These are phyloP conservation scores for Pocillopora verrucosa DNA, from an alignment of 64 coral and sea anemone genomes.

Conservation along the genomic window DNA sequence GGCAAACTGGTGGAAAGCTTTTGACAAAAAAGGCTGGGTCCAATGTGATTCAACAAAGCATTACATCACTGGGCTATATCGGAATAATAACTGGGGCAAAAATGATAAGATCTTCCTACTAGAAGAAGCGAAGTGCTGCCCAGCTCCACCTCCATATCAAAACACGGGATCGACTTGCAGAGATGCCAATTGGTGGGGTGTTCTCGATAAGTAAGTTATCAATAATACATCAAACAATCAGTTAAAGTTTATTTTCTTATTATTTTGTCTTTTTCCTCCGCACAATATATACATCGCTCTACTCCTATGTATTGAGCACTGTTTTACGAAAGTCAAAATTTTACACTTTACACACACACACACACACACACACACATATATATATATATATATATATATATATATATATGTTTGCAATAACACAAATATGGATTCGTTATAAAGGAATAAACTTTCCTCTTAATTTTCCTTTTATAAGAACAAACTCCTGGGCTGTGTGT, in stretches of 20 bases:
- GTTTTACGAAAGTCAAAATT: too few relatives aligned
- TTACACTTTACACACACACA: too few relatives aligned
- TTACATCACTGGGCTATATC: constrained; percentile 21
- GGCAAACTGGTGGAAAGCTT: constrained; percentile 6
- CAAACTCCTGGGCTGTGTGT: constrained; percentile 29
- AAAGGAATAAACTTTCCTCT: background rate
- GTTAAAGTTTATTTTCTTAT: too few relatives aligned
- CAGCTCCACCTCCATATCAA: constrained; percentile 10
- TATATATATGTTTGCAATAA: too few relatives aligned
- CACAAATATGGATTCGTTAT: background rate
- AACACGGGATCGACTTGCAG: background rate
- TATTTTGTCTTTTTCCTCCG: too few relatives aligned
- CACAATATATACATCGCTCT: too few relatives aligned
- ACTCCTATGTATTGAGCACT: too few relatives aligned
- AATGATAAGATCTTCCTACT: background rate
- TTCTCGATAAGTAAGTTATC: constrained; percentile 25
- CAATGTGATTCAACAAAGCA: constrained; percentile 8
- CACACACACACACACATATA: too few relatives aligned
- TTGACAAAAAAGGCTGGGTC: constrained; percentile 28
- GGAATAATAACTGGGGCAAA: background rate
- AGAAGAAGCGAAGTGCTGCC: constrained; percentile 31
- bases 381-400: background rate
- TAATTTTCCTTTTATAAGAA: background rate
- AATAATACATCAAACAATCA: too few relatives aligned
- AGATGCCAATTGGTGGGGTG: constrained; percentile 4